phyloP scores from a whole-genome alignment of 2,888 invertebrate genomes.

The Nephrocerus scutellatus region DNA sequence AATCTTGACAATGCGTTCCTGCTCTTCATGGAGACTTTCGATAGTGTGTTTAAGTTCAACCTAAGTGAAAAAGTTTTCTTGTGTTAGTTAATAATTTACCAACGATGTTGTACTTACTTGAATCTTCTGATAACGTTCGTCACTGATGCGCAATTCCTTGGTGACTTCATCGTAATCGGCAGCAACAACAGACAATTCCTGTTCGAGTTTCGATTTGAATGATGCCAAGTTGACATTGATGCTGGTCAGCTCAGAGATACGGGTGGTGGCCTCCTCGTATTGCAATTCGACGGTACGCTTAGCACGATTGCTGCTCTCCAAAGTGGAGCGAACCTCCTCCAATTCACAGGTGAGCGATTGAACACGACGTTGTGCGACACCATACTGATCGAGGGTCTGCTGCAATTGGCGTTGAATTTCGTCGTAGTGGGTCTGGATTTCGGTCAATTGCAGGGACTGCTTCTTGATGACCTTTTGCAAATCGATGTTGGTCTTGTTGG shows the following conservation, averaged over 20 bases:
- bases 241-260: slow-evolving; percentile 89
- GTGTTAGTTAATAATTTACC: background rate
- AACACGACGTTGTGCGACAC: slow-evolving; percentile 82
- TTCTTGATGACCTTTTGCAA: slow-evolving; percentile 97
- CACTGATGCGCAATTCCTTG: slow-evolving; percentile 86
- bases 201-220: slow-evolving; percentile 91
- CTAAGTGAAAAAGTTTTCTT: slow-evolving; percentile 40
- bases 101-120: slow-evolving; percentile 48
- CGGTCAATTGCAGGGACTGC: slow-evolving; percentile 83
- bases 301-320: slow-evolving; percentile 86
- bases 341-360: slow-evolving; percentile 89
- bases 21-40: slow-evolving; percentile 90
- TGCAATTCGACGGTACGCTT: slow-evolving; percentile 85
- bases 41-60: slow-evolving; percentile 91
- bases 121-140: slow-evolving; percentile 92
- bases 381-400: slow-evolving; percentile 88
- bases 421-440: slow-evolving; percentile 92
- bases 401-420: slow-evolving; percentile 94
- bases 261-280: slow-evolving; percentile 83
- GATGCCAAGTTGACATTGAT: slow-evolving; percentile 94
- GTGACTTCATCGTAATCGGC: slow-evolving; percentile 97
- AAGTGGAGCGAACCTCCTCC: slow-evolving; percentile 89
- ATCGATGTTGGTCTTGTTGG: slow-evolving; percentile 97
- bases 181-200: slow-evolving; percentile 82
- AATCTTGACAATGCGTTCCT: slow-evolving; percentile 93